A percentile compares a stretch with the other conserved stretches of the same genome.
These are phyloP conservation scores for Darevskia nairensis DNA, from an alignment of 2,797 vertebrate genomes.

Conservation along the genomic window DNA sequence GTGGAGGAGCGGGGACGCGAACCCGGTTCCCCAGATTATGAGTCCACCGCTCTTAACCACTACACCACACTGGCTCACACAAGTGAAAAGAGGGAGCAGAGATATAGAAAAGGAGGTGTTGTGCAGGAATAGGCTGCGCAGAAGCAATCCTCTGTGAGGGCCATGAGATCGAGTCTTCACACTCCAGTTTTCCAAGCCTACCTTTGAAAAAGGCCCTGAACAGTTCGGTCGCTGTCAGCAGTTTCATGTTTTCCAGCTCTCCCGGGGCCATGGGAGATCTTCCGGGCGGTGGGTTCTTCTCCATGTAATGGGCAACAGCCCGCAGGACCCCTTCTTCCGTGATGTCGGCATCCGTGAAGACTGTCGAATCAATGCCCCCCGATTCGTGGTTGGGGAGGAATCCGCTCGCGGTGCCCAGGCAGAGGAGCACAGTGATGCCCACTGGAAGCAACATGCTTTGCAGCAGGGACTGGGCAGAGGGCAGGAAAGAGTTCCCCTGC, in stretches of 20 bases:
- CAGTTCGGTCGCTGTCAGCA: background rate
- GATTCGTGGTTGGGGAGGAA: constrained; percentile 37
- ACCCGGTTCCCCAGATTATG: too few species aligned
- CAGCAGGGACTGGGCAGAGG: background rate
- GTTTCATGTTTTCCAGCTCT: constrained; percentile 17
- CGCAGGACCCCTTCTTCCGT: constrained; percentile 6
- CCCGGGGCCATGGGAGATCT: background rate
- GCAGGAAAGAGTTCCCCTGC: too few species aligned
- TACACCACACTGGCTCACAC: too few species aligned
- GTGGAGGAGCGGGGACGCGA: too few species aligned
- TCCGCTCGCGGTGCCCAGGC: background rate
- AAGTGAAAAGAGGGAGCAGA: too few species aligned
- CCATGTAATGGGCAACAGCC: constrained; percentile 28
- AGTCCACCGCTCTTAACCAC: too few species aligned
- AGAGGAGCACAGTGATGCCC: background rate
- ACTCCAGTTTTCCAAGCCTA: background rate
- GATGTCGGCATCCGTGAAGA: constrained; percentile 26
- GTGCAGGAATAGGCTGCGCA: background rate
- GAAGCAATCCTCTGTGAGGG: background rate
- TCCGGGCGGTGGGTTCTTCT: constrained; percentile 21
- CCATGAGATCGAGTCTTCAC: background rate
- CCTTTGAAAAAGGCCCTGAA: constrained; percentile 27
- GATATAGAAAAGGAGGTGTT: too few species aligned
- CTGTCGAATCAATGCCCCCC: background rate
- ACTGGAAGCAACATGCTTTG: background rate